Base-by-base conservation (phyloP, 1,140 invertebrate genomes). In the Ridgeia piscesae region DNA sequence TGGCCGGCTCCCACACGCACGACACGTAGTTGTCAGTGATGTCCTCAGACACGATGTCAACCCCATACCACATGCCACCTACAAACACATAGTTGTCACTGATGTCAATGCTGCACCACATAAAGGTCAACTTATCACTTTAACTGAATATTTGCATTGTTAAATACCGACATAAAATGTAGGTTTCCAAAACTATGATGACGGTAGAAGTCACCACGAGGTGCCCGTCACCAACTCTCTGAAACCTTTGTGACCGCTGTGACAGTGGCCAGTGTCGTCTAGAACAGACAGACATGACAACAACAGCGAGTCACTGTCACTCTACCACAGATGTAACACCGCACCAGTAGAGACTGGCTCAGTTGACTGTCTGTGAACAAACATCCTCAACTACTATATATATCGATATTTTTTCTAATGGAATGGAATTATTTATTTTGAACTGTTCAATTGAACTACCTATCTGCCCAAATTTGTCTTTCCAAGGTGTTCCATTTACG, bases 61-160 rank as follows among this genome's bases (percentile, higher is more conserved):
- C 98, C 35, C 99, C 99, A 95, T 97, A 99, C 98, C 99, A 99
- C 93, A 97, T 97, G 34, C 98, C 97, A 93, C 96, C 97, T 97
- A 77, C 58, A 77, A 21, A 31, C 58, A 42, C 42, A 42, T 42
- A 42, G 42, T 42, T 99, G 95, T 99, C 98, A 9, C 97, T 97
- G 94, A 99, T 98, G 94, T 99, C 99, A 21, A 99, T 98, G 35
- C 99, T 99, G 95, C 97, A 99, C 98, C 99, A 99, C 93, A 97
- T 97, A 34, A n/a, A n/a, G n/a, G n/a, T n/a, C n/a, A n/a, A n/a
- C n/a, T n/a, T n/a, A n/a, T n/a, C n/a, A n/a, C n/a, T n/a, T n/a
- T n/a, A n/a, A n/a, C n/a, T n/a, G n/a, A n/a, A n/a, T n/a, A n/a
- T n/a, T n/a, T n/a, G 48, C 42, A 42, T 11, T 42, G 58, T 77